Evolutionary conservation across 2,888 invertebrate genomes (phyloP).

Genomic region (Heliconius hortense): DNA sequence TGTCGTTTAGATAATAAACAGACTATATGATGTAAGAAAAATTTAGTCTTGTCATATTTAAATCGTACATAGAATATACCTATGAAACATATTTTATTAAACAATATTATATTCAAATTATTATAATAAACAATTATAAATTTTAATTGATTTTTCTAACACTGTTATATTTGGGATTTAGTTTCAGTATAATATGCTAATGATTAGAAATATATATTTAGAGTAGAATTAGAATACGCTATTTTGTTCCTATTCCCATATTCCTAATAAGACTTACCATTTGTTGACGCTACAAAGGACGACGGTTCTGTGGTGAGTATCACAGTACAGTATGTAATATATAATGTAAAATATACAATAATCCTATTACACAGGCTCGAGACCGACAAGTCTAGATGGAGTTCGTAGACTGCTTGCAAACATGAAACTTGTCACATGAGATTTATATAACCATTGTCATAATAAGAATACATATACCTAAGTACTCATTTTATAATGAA

Average conservation of each 20-base stretch:
- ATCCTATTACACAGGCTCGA: slow-evolving; percentile 25
- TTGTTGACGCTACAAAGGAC: slow-evolving; percentile 75
- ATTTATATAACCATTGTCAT: slow-evolving; percentile 1
- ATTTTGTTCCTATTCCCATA: slow-evolving; percentile 44
- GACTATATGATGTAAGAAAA: no score
- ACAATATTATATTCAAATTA: no score
- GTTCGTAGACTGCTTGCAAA: slow-evolving; percentile 22
- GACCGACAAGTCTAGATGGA: slow-evolving; percentile 12
- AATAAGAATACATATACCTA: neutral
- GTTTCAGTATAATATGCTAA: neutral
- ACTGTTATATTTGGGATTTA: neutral
- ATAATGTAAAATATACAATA: slow-evolving; percentile 17
- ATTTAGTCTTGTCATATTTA: no score
- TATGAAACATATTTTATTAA: no score
- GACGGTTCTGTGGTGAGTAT: slow-evolving; percentile 80
- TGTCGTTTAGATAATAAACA: neutral
- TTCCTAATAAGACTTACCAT: slow-evolving; percentile 57
- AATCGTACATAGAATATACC: no score
- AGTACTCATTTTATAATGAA: neutral
- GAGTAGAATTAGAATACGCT: slow-evolving; percentile 3
- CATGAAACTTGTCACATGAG: slow-evolving; percentile 7
- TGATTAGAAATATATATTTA: neutral
- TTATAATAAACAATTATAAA: neutral
- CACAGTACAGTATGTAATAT: slow-evolving; percentile 23
- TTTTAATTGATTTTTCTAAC: neutral